A percentile compares a stretch with the other conserved stretches of the same genome.
These are phyloP conservation scores for Habroteleia sp. DNA, from an alignment of 2,888 invertebrate species.

Conservation along the genomic window DNA sequence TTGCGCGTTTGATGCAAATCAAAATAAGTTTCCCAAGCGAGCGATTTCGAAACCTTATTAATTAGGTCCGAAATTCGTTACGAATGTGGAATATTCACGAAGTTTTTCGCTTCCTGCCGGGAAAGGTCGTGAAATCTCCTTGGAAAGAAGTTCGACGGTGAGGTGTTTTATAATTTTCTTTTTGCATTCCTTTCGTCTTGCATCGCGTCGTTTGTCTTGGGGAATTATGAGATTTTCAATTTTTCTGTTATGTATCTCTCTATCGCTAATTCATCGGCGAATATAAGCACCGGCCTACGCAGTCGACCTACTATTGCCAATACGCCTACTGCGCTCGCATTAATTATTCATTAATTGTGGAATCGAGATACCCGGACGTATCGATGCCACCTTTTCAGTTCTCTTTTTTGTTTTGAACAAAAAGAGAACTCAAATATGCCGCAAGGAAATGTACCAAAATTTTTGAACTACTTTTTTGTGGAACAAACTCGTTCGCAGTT, in stretches of 20 bases:
- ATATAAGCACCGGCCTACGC: slow-evolving; percentile 62
- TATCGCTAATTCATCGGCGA: slow-evolving; percentile 62
- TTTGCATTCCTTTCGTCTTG: background rate
- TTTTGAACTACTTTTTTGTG: too few relatives aligned
- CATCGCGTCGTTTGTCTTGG: slow-evolving; percentile 23
- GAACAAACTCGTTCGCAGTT: too few relatives aligned
- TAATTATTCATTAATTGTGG: slow-evolving; percentile 54
- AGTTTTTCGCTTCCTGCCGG: too few relatives aligned
- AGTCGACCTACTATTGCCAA: slow-evolving; percentile 61
- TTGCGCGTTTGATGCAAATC: too few relatives aligned
- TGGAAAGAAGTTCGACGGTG: too few relatives aligned
- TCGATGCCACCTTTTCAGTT: slow-evolving; percentile 49
- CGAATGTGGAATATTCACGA: too few relatives aligned
- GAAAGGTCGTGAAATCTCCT: too few relatives aligned
- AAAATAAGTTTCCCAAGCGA: too few relatives aligned
- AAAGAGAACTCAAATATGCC: too few relatives aligned
- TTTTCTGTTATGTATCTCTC: slow-evolving; percentile 54
- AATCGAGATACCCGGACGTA: slow-evolving; percentile 57
- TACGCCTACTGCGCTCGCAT: slow-evolving; percentile 56
- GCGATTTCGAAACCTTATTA: too few relatives aligned
- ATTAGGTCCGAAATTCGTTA: too few relatives aligned
- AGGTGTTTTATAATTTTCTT: too few relatives aligned
- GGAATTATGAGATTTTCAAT: slow-evolving; percentile 37
- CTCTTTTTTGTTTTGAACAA: slow-evolving; percentile 19
- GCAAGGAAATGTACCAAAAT: background rate